Evolutionary conservation across 2,113 vertebrate species (phyloP).

Genomic region (Caranx ignobilis): DNA sequence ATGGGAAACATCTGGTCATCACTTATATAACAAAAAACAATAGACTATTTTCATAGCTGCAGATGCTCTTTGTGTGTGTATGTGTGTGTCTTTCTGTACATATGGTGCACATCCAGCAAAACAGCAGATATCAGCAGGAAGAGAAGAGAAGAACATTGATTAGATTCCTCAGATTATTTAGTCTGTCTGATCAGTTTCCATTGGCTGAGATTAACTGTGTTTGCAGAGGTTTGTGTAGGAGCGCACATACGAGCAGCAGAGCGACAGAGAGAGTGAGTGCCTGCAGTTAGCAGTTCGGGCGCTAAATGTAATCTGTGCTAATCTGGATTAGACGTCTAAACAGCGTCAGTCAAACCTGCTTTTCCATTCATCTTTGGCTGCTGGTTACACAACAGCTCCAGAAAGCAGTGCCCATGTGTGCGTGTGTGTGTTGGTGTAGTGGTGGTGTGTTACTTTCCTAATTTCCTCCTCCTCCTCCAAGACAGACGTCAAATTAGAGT

Average conservation of each 20-base stretch:
- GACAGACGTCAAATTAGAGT: slow-evolving; percentile 18
- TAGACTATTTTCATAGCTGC: slow-evolving; percentile 53
- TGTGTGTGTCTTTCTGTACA: slow-evolving; percentile 22
- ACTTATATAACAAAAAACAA: slow-evolving; percentile 67
- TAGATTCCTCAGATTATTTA: not conserved
- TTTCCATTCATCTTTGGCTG: slow-evolving; percentile 60
- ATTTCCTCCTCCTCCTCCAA: slow-evolving; percentile 29
- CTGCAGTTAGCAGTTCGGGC: slow-evolving; percentile 46
- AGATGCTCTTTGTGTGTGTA: slow-evolving; percentile 28
- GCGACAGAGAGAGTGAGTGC: slow-evolving; percentile 31
- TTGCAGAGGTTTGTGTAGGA: not conserved
- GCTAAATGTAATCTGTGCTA: slow-evolving; percentile 68
- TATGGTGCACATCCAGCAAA: slow-evolving; percentile 8
- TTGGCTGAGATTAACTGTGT: not conserved
- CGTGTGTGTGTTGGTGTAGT: slow-evolving; percentile 17
- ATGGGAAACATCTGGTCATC: slow-evolving; percentile 76
- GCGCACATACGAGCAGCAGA: slow-evolving; percentile 28
- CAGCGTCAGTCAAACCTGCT: slow-evolving; percentile 42
- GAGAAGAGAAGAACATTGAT: not conserved
- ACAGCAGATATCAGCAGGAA: not conserved
- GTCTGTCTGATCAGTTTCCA: not conserved
- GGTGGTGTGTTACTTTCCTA: slow-evolving; percentile 17
- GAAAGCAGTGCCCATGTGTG: slow-evolving; percentile 23
- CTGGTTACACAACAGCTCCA: slow-evolving; percentile 66
- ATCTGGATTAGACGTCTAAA: slow-evolving; percentile 79